Conservation (phyloP, 2,113 vertebrate species). For the Catharus minimus region DNA sequence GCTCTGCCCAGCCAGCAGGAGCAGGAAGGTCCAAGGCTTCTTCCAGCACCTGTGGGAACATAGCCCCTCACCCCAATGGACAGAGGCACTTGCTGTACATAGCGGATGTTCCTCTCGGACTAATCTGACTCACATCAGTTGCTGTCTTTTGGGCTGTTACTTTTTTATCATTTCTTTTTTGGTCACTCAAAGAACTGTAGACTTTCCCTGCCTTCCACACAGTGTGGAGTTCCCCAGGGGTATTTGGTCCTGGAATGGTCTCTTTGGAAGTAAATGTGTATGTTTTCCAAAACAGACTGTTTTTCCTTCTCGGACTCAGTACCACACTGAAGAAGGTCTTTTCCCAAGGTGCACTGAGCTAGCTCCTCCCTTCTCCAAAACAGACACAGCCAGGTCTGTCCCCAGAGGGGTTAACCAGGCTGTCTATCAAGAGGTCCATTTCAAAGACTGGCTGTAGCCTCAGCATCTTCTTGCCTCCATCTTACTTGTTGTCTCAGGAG, state of each 20-base stretch:
- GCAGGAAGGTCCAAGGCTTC: background rate
- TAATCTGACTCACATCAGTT: background rate
- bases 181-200: constrained; percentile 7
- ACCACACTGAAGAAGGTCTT: background rate
- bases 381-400: background rate
- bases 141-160: constrained; percentile 8
- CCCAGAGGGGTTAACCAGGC: background rate
- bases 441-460: background rate
- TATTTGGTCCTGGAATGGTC: background rate
- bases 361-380: background rate
- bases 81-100: constrained; percentile 32
- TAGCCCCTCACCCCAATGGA: background rate
- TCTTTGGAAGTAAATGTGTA: background rate
- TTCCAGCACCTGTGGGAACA: background rate
- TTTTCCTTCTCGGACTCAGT: background rate
- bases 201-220: constrained; percentile 21
- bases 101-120: background rate
- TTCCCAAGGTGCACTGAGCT: background rate
- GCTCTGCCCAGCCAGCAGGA: background rate
- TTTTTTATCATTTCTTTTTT: constrained; percentile 11
- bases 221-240: constrained; percentile 10
- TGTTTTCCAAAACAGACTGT: background rate
- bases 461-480: constrained; percentile 13
- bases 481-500: constrained; percentile 35
- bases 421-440: background rate